A percentile compares a stretch with the other conserved stretches of the same genome.
phyloP scores from a whole-genome alignment of 1,140 invertebrate genomes.

The Sweltsa coloradensis region DNA sequence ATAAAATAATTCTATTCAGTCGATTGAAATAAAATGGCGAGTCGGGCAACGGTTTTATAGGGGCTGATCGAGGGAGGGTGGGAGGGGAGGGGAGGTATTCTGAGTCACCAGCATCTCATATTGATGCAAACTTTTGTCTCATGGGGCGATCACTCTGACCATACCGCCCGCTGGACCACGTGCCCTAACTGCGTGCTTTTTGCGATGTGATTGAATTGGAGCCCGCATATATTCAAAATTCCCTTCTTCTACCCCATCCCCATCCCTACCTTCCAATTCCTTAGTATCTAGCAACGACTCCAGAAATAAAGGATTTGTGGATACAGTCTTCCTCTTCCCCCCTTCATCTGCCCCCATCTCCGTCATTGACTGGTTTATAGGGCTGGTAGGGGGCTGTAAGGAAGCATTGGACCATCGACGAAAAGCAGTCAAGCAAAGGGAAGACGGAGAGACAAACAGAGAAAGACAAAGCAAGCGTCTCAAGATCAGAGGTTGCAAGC shows the following conservation, averaged over 20 bases:
- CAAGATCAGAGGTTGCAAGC: background rate
- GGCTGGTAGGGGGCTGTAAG: background rate
- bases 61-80: too few relatives aligned
- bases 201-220: slow-evolving; percentile 1
- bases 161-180: background rate
- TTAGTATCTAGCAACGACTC: slow-evolving; percentile 5
- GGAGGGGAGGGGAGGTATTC: too few relatives aligned
- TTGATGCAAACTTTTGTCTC: too few relatives aligned
- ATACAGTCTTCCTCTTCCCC: slow-evolving; percentile 2
- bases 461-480: background rate
- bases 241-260: background rate
- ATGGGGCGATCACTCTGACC: background rate
- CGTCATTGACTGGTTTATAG: slow-evolving; percentile 3
- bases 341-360: background rate
- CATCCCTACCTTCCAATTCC: background rate
- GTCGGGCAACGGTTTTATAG: too few relatives aligned
- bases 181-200: background rate
- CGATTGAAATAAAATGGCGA: too few relatives aligned
- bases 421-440: slow-evolving; percentile 4
- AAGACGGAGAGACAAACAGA: background rate
- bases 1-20: too few relatives aligned
- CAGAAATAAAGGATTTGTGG: slow-evolving; percentile 4
- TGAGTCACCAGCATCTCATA: too few relatives aligned
- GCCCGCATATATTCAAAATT: slow-evolving; percentile 2
- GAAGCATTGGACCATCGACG: slow-evolving; percentile 3